phyloP scores from a whole-genome alignment of 2,888 invertebrate species.

The Athripsodes cinereus region DNA sequence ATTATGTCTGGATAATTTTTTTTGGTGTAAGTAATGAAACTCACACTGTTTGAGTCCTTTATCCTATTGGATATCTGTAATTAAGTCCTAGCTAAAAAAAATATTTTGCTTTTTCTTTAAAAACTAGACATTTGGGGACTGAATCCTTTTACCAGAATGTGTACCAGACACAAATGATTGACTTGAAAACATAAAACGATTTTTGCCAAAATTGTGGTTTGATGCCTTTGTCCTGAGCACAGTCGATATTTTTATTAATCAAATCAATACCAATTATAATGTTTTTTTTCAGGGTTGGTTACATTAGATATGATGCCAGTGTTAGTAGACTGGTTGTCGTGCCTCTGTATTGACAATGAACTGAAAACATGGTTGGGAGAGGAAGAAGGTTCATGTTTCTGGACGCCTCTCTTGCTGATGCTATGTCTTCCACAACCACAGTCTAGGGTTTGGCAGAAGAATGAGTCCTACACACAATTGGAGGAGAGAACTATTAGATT shows the following conservation, averaged over 20 bases:
- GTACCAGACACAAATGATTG: too few species aligned
- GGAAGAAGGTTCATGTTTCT: constrained; percentile 73
- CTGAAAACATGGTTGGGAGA: constrained; percentile 87
- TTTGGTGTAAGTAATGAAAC: too few species aligned
- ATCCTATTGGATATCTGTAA: neutral
- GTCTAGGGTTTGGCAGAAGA: constrained; percentile 43
- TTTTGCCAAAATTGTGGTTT: too few species aligned
- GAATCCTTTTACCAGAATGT: too few species aligned
- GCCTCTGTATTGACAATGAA: constrained; percentile 70
- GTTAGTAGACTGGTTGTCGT: constrained; percentile 75
- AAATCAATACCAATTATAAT: neutral
- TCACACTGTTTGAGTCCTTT: too few species aligned
- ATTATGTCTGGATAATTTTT: too few species aligned
- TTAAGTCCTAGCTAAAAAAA: too few species aligned
- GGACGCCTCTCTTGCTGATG: constrained; percentile 73
- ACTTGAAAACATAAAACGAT: too few species aligned
- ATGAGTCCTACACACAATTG: constrained; percentile 50
- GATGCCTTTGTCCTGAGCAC: too few species aligned
- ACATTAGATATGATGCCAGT: constrained; percentile 52
- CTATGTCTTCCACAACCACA: constrained; percentile 57
- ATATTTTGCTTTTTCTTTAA: too few species aligned
- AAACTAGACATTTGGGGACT: too few species aligned
- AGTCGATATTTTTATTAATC: too few species aligned
- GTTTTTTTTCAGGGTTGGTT: constrained; percentile 12
- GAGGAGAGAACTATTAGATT: constrained; percentile 77